phyloP scores from a whole-genome alignment of 2,797 vertebrate genomes.

The Cheirogaleus major region DNA sequence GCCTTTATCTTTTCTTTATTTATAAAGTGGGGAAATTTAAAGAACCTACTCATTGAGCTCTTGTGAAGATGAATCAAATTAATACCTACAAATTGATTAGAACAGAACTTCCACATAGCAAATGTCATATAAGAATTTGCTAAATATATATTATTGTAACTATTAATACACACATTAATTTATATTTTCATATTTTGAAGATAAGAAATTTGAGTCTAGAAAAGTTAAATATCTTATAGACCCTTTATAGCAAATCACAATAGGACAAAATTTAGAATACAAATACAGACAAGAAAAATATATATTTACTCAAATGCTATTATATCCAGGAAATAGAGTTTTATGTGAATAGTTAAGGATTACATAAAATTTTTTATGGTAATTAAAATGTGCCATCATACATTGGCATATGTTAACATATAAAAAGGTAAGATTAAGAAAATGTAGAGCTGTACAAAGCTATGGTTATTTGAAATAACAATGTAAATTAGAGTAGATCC shows the following conservation, averaged over 20 bases:
- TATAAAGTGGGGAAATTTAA: background rate
- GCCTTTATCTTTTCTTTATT: background rate
- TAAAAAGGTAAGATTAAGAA: background rate
- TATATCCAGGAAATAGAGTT: background rate
- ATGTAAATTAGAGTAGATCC: background rate
- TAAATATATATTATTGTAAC: background rate
- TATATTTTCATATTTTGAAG: background rate
- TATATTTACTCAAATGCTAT: background rate
- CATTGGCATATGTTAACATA: background rate
- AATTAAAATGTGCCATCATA: background rate
- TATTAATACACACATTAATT: background rate
- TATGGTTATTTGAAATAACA: background rate
- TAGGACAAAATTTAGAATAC: background rate
- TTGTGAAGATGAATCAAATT: background rate
- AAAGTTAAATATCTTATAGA: background rate
- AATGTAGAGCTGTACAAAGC: background rate
- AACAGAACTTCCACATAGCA: background rate
- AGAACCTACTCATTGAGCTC: background rate
- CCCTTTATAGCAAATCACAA: background rate
- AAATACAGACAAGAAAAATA: background rate
- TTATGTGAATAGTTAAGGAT: background rate
- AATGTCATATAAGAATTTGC: background rate
- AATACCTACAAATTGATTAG: background rate
- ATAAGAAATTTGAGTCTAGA: background rate
- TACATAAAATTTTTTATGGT: background rate